phyloP scores from a whole-genome alignment of 1,140 invertebrate genomes.

The Trichonephila clavata region DNA sequence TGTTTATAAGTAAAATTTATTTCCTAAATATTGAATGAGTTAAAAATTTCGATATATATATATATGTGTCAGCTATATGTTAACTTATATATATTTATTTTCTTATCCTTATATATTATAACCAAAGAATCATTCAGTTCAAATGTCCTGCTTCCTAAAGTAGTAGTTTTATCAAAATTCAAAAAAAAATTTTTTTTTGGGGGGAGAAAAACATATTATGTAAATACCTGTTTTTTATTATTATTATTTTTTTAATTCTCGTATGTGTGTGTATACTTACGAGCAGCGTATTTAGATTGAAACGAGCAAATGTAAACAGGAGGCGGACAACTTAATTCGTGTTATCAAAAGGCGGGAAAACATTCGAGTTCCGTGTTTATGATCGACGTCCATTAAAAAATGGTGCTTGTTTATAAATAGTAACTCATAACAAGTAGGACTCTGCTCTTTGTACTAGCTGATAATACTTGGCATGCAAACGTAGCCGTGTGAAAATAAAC shows the following conservation, averaged over 20 bases:
- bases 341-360: conserved; percentile 31
- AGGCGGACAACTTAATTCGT: not conserved
- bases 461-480: conserved; percentile 41
- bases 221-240: not conserved
- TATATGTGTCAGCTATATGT: no score
- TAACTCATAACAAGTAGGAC: conserved; percentile 10
- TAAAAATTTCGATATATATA: not conserved
- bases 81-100: no score
- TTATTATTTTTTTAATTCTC: conserved; percentile 13
- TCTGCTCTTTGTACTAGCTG: conserved; percentile 44
- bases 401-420: conserved; percentile 40
- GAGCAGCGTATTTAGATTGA: not conserved
- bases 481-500: conserved; percentile 30
- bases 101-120: not conserved
- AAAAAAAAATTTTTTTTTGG: not conserved
- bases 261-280: not conserved
- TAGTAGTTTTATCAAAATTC: not conserved
- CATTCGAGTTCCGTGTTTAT: conserved; percentile 33
- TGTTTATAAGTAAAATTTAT: no score
- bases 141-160: not conserved
- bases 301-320: conserved; percentile 11
- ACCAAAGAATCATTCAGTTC: not conserved
- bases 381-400: conserved; percentile 25
- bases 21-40: no score
- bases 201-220: not conserved